Evolutionary conservation across 2,113 vertebrate species (phyloP).

Genomic region (Suncus etruscus): DNA sequence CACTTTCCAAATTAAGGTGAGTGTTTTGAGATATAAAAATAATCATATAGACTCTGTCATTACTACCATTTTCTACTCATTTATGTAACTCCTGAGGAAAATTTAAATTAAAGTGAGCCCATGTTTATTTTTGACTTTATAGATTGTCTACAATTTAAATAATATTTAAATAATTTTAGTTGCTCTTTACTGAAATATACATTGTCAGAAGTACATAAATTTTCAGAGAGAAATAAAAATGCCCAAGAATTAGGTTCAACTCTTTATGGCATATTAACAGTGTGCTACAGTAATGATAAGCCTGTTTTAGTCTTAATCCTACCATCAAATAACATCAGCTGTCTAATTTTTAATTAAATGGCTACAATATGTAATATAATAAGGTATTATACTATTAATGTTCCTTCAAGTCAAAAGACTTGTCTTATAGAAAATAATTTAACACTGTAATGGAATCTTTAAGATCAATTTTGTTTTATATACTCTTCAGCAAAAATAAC

Average conservation of each 20-base stretch:
- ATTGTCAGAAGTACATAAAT: conserved; percentile 71
- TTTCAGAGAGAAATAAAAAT: conserved; percentile 75
- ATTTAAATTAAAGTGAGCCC: conserved; percentile 66
- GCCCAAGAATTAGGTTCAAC: conserved; percentile 60
- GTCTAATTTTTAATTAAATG: conserved; percentile 77
- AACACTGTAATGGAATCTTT: conserved; percentile 84
- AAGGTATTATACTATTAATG: conserved; percentile 84
- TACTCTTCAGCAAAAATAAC: conserved; percentile 89
- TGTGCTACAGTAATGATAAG: conserved; percentile 72
- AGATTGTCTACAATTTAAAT: conserved; percentile 77
- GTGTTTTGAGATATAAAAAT: conserved; percentile 67
- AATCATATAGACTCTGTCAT: conserved; percentile 61
- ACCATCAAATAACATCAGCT: conserved; percentile 62
- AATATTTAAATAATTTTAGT: conserved; percentile 59
- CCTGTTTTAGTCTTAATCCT: conserved; percentile 68
- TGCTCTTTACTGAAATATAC: conserved; percentile 67
- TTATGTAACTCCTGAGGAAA: conserved; percentile 74
- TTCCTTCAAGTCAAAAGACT: conserved; percentile 83
- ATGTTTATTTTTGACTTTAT: conserved; percentile 66
- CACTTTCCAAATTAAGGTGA: conserved; percentile 80
- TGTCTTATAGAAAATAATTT: conserved; percentile 87
- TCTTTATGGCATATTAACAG: conserved; percentile 72
- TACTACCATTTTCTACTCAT: conserved; percentile 72
- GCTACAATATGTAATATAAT: conserved; percentile 77
- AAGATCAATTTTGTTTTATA: conserved; percentile 85